Percentiles rank a stretch among this genome's conserved stretches.
Evolutionary conservation across 2,888 invertebrate genomes (phyloP).

Genomic region (Sarcophaga carnaria): DNA sequence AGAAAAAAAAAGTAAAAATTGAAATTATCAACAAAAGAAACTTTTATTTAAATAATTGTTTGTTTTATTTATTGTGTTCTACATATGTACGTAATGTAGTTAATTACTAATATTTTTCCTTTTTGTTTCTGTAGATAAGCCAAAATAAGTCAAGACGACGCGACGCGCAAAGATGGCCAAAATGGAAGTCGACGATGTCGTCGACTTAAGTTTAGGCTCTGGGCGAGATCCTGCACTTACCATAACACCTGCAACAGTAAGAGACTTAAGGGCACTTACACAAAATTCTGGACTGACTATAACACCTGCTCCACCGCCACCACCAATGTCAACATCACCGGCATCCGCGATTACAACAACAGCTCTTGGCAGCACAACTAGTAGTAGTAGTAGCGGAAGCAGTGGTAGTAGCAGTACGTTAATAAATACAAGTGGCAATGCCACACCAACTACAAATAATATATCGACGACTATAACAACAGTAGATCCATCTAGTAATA

Average conservation of each 20-base stretch:
- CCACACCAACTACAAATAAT: slow-evolving; percentile 71
- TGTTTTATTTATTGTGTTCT: not conserved
- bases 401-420: slow-evolving; percentile 65
- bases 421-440: slow-evolving; percentile 68
- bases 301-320: slow-evolving; percentile 85
- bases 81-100: not conserved
- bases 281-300: slow-evolving; percentile 85
- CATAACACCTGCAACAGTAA: slow-evolving; percentile 79
- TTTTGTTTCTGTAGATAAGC: slow-evolving; percentile 74
- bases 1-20: too few species aligned
- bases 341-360: slow-evolving; percentile 18
- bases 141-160: slow-evolving; percentile 78
- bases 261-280: slow-evolving; percentile 85
- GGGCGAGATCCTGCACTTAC: slow-evolving; percentile 81
- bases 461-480: slow-evolving; percentile 67
- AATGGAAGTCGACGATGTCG: slow-evolving; percentile 95
- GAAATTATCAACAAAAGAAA: too few species aligned
- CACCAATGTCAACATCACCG: slow-evolving; percentile 44
- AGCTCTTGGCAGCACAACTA: slow-evolving; percentile 28
- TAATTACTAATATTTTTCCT: slow-evolving; percentile 36
- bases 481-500: slow-evolving; percentile 59
- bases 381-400: slow-evolving; percentile 7
- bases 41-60: not conserved
- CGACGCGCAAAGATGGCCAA: slow-evolving; percentile 83
- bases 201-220: slow-evolving; percentile 89